Evolutionary conservation across 1,140 invertebrate species (phyloP).

Genomic region (Phymorhynchus buccinoides): DNA sequence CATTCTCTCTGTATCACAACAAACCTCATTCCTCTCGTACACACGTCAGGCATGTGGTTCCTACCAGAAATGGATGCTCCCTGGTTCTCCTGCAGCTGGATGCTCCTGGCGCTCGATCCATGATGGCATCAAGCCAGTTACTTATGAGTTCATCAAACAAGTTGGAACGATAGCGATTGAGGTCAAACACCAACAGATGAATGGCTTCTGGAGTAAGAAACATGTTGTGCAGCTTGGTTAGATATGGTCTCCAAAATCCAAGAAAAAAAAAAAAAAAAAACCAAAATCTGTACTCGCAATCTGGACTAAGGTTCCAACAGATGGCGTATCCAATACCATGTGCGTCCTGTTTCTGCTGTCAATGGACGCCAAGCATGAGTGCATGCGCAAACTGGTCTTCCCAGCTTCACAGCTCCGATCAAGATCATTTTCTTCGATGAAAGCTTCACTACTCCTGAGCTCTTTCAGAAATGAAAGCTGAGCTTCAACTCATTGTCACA

Average conservation of each 20-base stretch:
- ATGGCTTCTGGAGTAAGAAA: constrained; percentile 72
- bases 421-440: constrained; percentile 68
- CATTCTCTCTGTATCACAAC: too few relatives aligned
- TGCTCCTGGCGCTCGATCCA: constrained; percentile 65
- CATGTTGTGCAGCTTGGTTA: constrained; percentile 72
- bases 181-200: constrained; percentile 73
- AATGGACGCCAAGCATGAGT: constrained; percentile 61
- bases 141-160: constrained; percentile 61
- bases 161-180: constrained; percentile 56
- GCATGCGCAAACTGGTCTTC: constrained; percentile 69
- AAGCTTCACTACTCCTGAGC: constrained; percentile 60
- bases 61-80: constrained; percentile 61
- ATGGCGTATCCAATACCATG: constrained; percentile 67
- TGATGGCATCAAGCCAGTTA: constrained; percentile 68
- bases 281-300: constrained; percentile 68
- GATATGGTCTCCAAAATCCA: constrained; percentile 72
- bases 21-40: too few relatives aligned
- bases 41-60: constrained; percentile 67
- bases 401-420: constrained; percentile 67
- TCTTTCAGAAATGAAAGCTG: constrained; percentile 61
- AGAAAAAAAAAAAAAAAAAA: too few relatives aligned
- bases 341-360: constrained; percentile 63
- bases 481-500: constrained; percentile 60
- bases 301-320: constrained; percentile 67
- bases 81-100: too few relatives aligned